These are phyloP conservation scores for Hypena proboscidalis DNA, from an alignment of 2,888 invertebrate species.

Conservation along the genomic window DNA sequence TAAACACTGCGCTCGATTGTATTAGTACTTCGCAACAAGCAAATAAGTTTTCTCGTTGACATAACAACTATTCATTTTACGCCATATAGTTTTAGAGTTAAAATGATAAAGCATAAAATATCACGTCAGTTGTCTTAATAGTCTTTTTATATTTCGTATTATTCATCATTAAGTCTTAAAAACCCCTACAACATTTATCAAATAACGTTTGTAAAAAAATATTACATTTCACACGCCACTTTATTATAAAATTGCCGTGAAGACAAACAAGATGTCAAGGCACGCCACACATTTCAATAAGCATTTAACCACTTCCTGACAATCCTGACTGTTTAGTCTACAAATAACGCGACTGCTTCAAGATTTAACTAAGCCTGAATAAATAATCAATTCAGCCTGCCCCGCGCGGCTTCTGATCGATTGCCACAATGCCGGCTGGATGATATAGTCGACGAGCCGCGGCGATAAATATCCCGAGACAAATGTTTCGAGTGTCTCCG, in stretches of 20 bases:
- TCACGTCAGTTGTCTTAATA: slow-evolving; percentile 1
- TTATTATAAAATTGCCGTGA: slow-evolving; percentile 54
- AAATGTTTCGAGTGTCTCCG: slow-evolving; percentile 82
- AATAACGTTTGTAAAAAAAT: slow-evolving; percentile 17
- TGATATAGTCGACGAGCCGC: slow-evolving; percentile 80
- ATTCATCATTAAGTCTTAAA: background rate
- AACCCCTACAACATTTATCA: slow-evolving; percentile 15
- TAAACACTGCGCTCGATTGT: too few relatives aligned
- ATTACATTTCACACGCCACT: slow-evolving; percentile 31
- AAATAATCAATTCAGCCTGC: slow-evolving; percentile 81
- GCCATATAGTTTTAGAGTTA: too few relatives aligned
- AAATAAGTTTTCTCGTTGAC: too few relatives aligned
- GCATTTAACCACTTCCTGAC: slow-evolving; percentile 72
- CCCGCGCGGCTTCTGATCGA: slow-evolving; percentile 80
- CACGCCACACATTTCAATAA: slow-evolving; percentile 61
- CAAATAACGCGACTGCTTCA: slow-evolving; percentile 75
- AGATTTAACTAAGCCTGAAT: slow-evolving; percentile 81
- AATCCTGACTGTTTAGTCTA: slow-evolving; percentile 72
- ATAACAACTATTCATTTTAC: too few relatives aligned
- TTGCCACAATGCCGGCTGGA: slow-evolving; percentile 81
- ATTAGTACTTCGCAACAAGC: too few relatives aligned
- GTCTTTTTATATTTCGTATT: background rate
- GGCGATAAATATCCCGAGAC: slow-evolving; percentile 83
- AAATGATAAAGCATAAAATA: too few relatives aligned
- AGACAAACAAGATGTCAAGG: slow-evolving; percentile 55